phyloP scores from a whole-genome alignment of 2,888 invertebrate species.

The Campoplex nolae region DNA sequence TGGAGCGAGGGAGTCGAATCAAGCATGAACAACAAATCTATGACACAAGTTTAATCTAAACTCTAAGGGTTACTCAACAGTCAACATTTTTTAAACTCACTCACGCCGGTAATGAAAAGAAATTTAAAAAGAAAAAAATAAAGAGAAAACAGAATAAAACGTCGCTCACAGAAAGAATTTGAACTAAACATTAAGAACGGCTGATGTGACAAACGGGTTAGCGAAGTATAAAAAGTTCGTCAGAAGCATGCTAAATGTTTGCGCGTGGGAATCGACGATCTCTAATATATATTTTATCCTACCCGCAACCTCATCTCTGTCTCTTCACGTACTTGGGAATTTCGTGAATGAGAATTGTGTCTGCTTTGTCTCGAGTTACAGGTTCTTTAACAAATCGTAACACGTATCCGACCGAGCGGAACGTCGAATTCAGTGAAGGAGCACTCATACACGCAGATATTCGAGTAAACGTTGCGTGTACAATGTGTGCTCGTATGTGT shows the following conservation, averaged over 20 bases:
- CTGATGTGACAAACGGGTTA: not conserved
- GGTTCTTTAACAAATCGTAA: slow-evolving; percentile 68
- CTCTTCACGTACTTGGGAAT: slow-evolving; percentile 11
- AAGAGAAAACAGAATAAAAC: not conserved
- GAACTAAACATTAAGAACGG: not conserved
- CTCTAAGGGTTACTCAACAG: slow-evolving; percentile 1
- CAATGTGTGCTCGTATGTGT: slow-evolving; percentile 1
- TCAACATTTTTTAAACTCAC: not conserved
- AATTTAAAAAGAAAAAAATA: not conserved
- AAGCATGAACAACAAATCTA: slow-evolving; percentile 33
- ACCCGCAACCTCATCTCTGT: not conserved
- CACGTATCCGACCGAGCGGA: slow-evolving; percentile 67
- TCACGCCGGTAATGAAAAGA: not conserved
- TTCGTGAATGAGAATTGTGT: slow-evolving; percentile 60
- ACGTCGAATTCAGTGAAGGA: slow-evolving; percentile 52
- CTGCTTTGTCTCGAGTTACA: slow-evolving; percentile 69
- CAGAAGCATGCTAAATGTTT: slow-evolving; percentile 30
- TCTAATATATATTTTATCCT: not conserved
- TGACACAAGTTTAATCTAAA: not conserved
- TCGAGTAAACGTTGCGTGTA: not conserved
- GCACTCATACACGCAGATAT: slow-evolving; percentile 27
- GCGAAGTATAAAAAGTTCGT: slow-evolving; percentile 21
- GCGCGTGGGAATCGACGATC: slow-evolving; percentile 45
- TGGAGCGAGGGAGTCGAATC: slow-evolving; percentile 26
- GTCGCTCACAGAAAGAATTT: not conserved